Percentiles rank a stretch among this genome's conserved stretches.
phyloP scores from a whole-genome alignment of 2,113 vertebrate species.

The Cariama cristata region DNA sequence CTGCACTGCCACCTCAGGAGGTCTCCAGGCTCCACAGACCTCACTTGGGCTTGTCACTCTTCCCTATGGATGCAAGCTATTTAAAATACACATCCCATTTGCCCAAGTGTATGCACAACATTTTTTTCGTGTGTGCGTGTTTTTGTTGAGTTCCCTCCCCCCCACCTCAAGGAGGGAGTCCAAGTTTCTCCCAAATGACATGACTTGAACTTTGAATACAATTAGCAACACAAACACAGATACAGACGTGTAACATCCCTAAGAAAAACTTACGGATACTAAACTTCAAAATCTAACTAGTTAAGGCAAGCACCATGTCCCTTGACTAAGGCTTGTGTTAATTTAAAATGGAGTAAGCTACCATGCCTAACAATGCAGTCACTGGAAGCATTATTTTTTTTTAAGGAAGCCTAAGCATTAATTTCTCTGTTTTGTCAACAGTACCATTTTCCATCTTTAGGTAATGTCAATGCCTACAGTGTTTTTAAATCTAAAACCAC shows the following conservation, averaged over 20 bases:
- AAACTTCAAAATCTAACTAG: not conserved
- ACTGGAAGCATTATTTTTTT: not conserved
- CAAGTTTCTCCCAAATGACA: not conserved
- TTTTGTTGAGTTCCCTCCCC: not conserved
- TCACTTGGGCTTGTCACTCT: not conserved
- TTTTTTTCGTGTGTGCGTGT: not conserved
- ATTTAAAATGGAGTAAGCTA: not conserved
- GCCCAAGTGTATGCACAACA: fast-evolving
- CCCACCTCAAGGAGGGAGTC: not conserved
- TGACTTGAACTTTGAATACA: not conserved
- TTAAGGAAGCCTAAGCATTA: not conserved
- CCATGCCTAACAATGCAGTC: not conserved
- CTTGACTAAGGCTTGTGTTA: not conserved
- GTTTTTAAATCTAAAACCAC: not conserved
- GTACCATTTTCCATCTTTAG: not conserved
- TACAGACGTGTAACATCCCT: not conserved
- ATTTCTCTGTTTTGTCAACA: not conserved
- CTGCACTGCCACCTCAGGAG: not conserved
- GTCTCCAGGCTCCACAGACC: not conserved
- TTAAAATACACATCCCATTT: not conserved
- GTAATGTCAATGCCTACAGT: not conserved
- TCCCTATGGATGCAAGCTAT: not conserved
- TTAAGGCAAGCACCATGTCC: not conserved
- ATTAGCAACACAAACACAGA: not conserved
- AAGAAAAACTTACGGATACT: not conserved